phyloP scores from a whole-genome alignment of 2,888 invertebrate species.

The Macrophya annulata region DNA sequence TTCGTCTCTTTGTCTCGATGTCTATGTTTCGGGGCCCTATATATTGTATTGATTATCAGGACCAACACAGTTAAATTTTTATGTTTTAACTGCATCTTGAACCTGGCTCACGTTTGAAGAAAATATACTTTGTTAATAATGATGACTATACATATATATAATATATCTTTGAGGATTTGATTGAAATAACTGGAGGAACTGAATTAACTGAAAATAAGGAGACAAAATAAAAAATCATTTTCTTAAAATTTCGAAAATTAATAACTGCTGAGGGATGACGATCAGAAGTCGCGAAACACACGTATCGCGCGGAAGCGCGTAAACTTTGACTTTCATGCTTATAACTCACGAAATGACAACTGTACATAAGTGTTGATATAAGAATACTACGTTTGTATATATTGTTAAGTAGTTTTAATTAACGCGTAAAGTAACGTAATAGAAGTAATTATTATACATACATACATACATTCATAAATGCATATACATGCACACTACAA shows the following conservation, averaged over 20 bases:
- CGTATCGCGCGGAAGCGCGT: slow-evolving; percentile 2
- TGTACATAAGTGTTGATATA: slow-evolving; percentile 68
- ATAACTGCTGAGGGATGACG: not conserved
- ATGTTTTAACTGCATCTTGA: not conserved
- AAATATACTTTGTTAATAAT: not conserved
- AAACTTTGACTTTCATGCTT: slow-evolving; percentile 60
- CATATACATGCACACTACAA: not conserved
- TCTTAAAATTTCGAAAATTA: not conserved
- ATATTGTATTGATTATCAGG: not conserved
- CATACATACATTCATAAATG: not conserved
- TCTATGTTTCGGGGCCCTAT: slow-evolving; percentile 4
- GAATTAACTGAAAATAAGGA: no score
- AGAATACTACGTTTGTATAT: slow-evolving; percentile 69
- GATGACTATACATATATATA: no score
- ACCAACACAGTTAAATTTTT: slow-evolving; percentile 1
- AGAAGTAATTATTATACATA: slow-evolving; percentile 60
- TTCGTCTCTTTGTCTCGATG: slow-evolving; percentile 10
- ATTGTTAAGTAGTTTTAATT: slow-evolving; percentile 70
- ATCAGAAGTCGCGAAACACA: not conserved
- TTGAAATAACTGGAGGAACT: no score
- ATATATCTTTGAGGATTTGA: no score
- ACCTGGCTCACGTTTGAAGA: not conserved
- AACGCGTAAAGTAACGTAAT: slow-evolving; percentile 66
- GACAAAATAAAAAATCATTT: not conserved
- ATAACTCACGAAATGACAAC: slow-evolving; percentile 64